Evolutionary conservation across 2,888 invertebrate genomes (phyloP), one percentile per base, ranked within the genome.

Genomic region (Aporophyla nigra): DNA sequence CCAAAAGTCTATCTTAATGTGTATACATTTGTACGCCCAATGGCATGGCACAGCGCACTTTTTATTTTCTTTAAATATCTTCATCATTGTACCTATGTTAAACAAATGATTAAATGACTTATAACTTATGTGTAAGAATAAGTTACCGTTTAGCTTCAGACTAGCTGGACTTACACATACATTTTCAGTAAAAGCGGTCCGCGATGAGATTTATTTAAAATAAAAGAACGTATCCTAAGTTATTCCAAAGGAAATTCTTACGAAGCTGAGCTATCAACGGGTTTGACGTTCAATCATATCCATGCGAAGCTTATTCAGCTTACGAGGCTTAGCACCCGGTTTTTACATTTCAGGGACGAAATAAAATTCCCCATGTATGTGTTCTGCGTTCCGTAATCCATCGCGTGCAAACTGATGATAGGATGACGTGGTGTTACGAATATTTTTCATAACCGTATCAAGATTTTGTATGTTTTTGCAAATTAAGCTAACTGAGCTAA

Each of bases 251-350:
- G 14, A 68, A 76, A 71, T 71, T 71, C 49, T 61, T 70, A 24
- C 66, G n/a, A 54, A 59, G 54, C 59, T 72, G 62, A 77, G 61
- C 82, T 62, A 40, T 74, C 82, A 74, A 85, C 74, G 49, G 71
- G 21, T 62, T 19, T 71, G 71, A 71, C 59, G 77, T 74, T 82
- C 77, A 82, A 83, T 85, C 77, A 85, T 82, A 82, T 77, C 65
- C 81, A 49, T 53, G 24, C 46, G 51, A 59, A 63, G 74, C 71
- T 81, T 63, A 74, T 40, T n/a, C 43, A 51, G 71, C 74, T 76
- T 69, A 71, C 40, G 54, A 14, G 12, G 71, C 71, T 74, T 68
- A 74, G 46, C n/a, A 6, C 6, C 40, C 40, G 46, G 21, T 61
- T 81, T 80, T 84, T 74, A 81, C 70, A 68, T 71, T 62, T 63